Percentiles rank a stretch among this genome's conserved stretches.
These are phyloP conservation scores for Meteorus colon DNA, from an alignment of 2,888 invertebrate species.

Conservation along the genomic window DNA sequence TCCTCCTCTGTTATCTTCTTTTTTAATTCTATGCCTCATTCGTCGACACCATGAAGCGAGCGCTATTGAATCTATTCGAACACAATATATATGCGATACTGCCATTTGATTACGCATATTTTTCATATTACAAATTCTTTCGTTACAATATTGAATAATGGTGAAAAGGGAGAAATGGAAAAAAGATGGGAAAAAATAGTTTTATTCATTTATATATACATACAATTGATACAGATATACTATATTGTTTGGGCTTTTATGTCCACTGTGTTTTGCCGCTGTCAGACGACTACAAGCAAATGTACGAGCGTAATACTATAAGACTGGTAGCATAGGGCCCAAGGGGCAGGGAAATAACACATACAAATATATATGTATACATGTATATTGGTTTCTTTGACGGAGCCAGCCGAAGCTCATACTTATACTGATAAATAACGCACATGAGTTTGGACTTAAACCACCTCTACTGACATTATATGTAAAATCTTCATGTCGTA, in stretches of 20 bases:
- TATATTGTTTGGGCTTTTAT: slow-evolving; percentile 61
- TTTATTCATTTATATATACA: too few species aligned
- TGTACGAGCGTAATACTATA: slow-evolving; percentile 47
- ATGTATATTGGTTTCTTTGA: slow-evolving; percentile 12
- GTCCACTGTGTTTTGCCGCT: slow-evolving; percentile 54
- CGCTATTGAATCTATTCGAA: neutral
- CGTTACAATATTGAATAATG: too few species aligned
- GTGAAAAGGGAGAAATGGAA: too few species aligned
- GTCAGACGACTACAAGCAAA: slow-evolving; percentile 26
- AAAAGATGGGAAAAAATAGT: too few species aligned
- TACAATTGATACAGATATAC: slow-evolving; percentile 73
- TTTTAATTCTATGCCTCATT: neutral
- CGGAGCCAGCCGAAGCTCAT: neutral
- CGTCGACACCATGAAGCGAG: neutral
- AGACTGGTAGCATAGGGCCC: slow-evolving; percentile 48
- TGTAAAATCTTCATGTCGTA: slow-evolving; percentile 2
- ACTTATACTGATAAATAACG: slow-evolving; percentile 17
- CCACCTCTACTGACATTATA: slow-evolving; percentile 22
- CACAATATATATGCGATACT: neutral
- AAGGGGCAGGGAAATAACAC: slow-evolving; percentile 47
- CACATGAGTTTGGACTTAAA: slow-evolving; percentile 20
- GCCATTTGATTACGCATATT: neutral
- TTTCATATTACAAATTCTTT: too few species aligned
- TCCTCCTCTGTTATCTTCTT: slow-evolving; percentile 31
- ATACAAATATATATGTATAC: slow-evolving; percentile 50